phyloP scores from a whole-genome alignment of 2,888 invertebrate species.

The Dryobota labecula region DNA sequence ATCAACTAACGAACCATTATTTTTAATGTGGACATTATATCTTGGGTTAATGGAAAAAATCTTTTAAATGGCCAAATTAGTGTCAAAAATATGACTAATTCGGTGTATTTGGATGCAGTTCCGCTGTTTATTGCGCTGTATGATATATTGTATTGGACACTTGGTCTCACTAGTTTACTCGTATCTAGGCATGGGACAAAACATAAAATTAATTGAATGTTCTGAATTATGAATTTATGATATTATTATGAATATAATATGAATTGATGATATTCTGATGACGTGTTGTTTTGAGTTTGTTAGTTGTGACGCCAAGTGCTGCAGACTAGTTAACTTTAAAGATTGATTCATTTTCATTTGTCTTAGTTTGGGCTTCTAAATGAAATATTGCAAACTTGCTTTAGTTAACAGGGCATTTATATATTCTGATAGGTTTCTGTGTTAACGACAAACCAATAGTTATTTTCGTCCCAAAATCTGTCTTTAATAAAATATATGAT shows the following conservation, averaged over 20 bases:
- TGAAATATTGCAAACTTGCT: too few relatives aligned
- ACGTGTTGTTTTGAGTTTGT: too few relatives aligned
- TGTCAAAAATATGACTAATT: slow-evolving; percentile 18
- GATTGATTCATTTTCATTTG: neutral
- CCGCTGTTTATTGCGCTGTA: neutral
- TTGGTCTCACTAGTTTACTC: neutral
- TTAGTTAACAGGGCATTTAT: too few relatives aligned
- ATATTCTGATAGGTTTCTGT: neutral
- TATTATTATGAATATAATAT: too few relatives aligned
- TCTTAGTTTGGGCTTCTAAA: too few relatives aligned
- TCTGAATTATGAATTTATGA: neutral
- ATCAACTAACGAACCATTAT: slow-evolving; percentile 29
- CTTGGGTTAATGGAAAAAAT: slow-evolving; percentile 29
- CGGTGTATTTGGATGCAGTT: neutral
- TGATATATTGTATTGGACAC: neutral
- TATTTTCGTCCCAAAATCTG: neutral
- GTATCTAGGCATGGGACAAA: too few relatives aligned
- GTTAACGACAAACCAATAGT: neutral
- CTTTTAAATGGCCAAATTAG: neutral
- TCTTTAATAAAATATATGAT: slow-evolving; percentile 14
- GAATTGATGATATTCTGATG: too few relatives aligned
- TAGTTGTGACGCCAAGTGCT: neutral
- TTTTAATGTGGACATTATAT: slow-evolving; percentile 31
- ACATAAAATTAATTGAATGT: too few relatives aligned
- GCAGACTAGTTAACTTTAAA: neutral